These are phyloP conservation scores for Poeciliopsis paucimaculata DNA, from an alignment of 2,797 vertebrate species.

Conservation along the genomic window DNA sequence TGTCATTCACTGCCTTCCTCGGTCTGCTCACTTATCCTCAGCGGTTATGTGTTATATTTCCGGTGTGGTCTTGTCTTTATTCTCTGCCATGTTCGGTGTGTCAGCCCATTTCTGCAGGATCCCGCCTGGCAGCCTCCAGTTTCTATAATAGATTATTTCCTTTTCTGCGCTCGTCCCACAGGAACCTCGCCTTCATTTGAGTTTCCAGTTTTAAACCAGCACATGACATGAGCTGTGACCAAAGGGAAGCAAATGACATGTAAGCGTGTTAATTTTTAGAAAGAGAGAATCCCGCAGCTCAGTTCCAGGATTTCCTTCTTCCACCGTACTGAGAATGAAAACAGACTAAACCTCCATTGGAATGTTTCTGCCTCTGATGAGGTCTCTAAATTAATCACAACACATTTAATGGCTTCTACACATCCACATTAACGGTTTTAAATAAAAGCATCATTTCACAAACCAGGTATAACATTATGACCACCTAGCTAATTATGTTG, in stretches of 20 bases:
- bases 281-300: constrained; percentile 28
- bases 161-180: not conserved
- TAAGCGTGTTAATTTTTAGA: constrained; percentile 43
- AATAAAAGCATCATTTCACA: not conserved
- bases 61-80: not conserved
- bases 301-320: constrained; percentile 39
- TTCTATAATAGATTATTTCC: constrained; percentile 1
- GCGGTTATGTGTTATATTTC: not conserved
- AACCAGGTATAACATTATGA: not conserved
- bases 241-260: constrained; percentile 40
- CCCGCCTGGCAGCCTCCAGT: not conserved
- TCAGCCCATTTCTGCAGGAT: not conserved
- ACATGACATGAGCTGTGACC: constrained; percentile 25
- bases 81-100: not conserved
- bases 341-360: constrained; percentile 21
- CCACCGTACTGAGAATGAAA: constrained; percentile 23
- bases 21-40: not conserved
- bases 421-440: not conserved
- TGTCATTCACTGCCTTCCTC: not conserved
- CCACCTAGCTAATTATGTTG: not conserved
- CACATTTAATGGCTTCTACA: constrained; percentile 8
- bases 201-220: not conserved
- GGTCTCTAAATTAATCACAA: constrained; percentile 15
- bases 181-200: not conserved
- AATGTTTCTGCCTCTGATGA: constrained; percentile 8